Percentiles rank a stretch among this genome's conserved stretches.
Conservation (phyloP, 2,113 vertebrate genomes). For the Corynorhinus townsendii region DNA sequence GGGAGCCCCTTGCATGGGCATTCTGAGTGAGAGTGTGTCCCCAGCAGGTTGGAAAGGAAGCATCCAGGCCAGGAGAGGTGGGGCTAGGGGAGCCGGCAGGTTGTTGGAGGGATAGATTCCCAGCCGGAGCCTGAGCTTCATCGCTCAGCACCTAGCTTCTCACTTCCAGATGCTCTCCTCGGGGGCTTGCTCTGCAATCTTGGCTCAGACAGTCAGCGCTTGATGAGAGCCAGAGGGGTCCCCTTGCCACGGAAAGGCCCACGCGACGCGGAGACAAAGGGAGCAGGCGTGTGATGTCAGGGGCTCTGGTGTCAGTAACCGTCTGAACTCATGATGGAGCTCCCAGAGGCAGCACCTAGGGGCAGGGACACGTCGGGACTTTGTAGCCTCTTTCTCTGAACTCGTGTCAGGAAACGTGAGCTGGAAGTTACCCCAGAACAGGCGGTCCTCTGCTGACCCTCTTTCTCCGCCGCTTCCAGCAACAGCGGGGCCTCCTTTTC, state of each 20-base stretch:
- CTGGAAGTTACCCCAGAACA: conserved; percentile 70
- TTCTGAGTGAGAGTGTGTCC: not conserved
- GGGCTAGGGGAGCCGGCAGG: conserved; percentile 29
- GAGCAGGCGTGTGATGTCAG: not conserved
- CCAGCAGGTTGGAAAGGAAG: not conserved
- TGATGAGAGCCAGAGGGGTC: conserved; percentile 49
- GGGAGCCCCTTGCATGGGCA: conserved; percentile 54
- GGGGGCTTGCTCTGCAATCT: conserved; percentile 64
- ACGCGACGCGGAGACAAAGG: rapidly evolving
- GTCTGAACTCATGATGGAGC: not conserved
- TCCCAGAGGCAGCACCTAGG: not conserved
- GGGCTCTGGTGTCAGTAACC: rapidly evolving
- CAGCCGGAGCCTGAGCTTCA: conserved; percentile 62
- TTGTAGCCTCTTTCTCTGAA: not conserved
- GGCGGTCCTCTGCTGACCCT: conserved; percentile 48
- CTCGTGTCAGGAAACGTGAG: conserved; percentile 50
- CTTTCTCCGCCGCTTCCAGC: conserved; percentile 32
- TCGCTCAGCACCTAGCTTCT: conserved; percentile 77
- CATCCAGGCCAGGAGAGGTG: not conserved
- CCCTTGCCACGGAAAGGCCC: not conserved
- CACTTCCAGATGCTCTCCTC: conserved; percentile 61
- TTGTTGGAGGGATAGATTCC: conserved; percentile 43
- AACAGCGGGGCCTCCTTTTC: conserved; percentile 45
- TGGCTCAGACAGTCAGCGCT: not conserved
- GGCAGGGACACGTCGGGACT: not conserved